These are phyloP conservation scores for Drosophila insularis DNA, from an alignment of 1,140 invertebrate species.

Conservation along the genomic window DNA sequence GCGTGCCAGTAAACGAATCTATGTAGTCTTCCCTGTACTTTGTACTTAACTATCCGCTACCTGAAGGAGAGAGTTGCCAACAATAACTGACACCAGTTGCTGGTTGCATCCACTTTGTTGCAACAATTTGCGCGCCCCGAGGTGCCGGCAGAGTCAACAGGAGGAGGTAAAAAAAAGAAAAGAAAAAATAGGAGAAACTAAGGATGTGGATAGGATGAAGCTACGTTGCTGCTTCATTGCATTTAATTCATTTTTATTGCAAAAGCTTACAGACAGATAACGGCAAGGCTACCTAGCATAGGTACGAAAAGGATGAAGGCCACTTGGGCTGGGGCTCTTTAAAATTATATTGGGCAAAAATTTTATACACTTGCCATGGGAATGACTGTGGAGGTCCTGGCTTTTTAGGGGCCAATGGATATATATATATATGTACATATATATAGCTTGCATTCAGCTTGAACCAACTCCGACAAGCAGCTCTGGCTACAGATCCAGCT, in stretches of 20 bases:
- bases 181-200: constrained; percentile 3
- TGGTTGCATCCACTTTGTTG: constrained; percentile 67
- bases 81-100: constrained; percentile 79
- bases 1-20: constrained; percentile 52
- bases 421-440: too few relatives aligned
- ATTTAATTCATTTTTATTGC: constrained; percentile 81
- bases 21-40: constrained; percentile 39
- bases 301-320: constrained; percentile 44
- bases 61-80: constrained; percentile 41
- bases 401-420: too few relatives aligned
- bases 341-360: constrained; percentile 76
- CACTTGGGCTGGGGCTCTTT: constrained; percentile 73
- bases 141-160: constrained; percentile 37
- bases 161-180: constrained; percentile 3
- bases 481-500: constrained; percentile 12
- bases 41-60: constrained; percentile 37
- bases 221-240: constrained; percentile 68
- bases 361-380: constrained; percentile 72
- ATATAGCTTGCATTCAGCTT: constrained; percentile 25
- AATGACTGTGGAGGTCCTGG: constrained; percentile 24
- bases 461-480: background rate
- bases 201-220: constrained; percentile 33
- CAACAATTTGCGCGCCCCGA: constrained; percentile 71
- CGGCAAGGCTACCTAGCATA: constrained; percentile 21
- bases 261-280: constrained; percentile 75